phyloP scores from a whole-genome alignment of 2,797 vertebrate species.

The Hapalemur alaotrensis region DNA sequence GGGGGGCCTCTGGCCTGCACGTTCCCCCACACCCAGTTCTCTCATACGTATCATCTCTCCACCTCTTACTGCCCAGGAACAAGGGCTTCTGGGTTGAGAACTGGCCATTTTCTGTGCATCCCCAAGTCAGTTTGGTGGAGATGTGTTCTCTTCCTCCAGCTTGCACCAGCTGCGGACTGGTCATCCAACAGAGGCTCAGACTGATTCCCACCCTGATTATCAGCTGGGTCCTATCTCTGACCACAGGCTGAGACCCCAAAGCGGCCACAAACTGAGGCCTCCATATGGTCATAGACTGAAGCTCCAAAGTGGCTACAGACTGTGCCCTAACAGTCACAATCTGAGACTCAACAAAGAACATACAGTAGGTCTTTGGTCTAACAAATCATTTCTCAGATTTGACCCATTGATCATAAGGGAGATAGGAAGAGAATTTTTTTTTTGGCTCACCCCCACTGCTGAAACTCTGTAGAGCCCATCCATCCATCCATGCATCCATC shows the following conservation, averaged over 20 bases:
- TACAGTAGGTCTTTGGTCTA: background rate
- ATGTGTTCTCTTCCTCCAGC: background rate
- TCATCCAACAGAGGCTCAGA: background rate
- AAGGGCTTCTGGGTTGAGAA: background rate
- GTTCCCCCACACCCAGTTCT: background rate
- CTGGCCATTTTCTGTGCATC: background rate
- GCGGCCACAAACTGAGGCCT: background rate
- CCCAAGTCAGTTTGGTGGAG: background rate
- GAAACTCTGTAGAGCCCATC: background rate
- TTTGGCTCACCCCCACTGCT: background rate
- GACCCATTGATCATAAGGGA: background rate
- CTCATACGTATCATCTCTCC: background rate
- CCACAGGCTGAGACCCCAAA: background rate
- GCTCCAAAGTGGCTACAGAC: background rate
- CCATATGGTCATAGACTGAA: background rate
- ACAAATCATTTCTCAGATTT: background rate
- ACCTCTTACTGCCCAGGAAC: background rate
- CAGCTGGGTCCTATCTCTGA: background rate
- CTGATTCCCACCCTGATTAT: background rate
- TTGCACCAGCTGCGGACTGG: background rate
- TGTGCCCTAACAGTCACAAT: background rate
- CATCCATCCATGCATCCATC: background rate
- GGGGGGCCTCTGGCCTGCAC: background rate
- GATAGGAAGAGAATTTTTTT: background rate
- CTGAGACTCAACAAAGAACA: background rate